Conservation (phyloP, 2,888 invertebrate species). For the Bellardia bayeri region DNA sequence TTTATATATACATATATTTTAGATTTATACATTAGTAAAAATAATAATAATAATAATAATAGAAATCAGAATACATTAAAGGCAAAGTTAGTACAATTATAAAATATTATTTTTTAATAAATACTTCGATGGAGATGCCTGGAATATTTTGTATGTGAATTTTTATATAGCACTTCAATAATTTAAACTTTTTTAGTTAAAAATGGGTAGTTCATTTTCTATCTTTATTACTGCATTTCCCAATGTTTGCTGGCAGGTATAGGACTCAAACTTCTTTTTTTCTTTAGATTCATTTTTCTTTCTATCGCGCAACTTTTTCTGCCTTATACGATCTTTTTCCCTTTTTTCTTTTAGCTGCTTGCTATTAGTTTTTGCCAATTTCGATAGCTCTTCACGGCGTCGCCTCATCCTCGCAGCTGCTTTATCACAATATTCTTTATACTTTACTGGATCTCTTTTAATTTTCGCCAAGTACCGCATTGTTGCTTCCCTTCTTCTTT, state of each 20-base stretch:
- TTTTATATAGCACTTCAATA: background rate
- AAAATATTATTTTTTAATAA: too few species aligned
- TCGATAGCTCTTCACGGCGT: constrained; percentile 14
- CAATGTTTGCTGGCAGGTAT: background rate
- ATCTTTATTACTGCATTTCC: background rate
- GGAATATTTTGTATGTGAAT: too few species aligned
- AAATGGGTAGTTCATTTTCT: background rate
- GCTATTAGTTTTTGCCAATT: constrained; percentile 25
- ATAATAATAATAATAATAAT: too few species aligned
- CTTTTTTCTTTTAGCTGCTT: constrained; percentile 11
- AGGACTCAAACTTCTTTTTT: background rate
- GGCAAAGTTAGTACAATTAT: too few species aligned
- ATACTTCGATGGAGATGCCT: too few species aligned
- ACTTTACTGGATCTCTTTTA: constrained; percentile 22
- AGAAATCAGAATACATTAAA: too few species aligned
- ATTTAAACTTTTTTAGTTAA: background rate
- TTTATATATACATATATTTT: too few species aligned
- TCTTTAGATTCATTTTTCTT: constrained; percentile 7
- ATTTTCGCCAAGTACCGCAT: constrained; percentile 17
- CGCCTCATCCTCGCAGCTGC: constrained; percentile 14
- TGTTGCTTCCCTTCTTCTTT: constrained; percentile 2
- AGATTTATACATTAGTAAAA: too few species aligned
- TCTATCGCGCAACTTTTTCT: constrained; percentile 22
- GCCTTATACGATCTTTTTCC: constrained; percentile 37
- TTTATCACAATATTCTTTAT: background rate